phyloP scores from a whole-genome alignment of 2,797 vertebrate genomes.

The Ambastaia sidthimunki region DNA sequence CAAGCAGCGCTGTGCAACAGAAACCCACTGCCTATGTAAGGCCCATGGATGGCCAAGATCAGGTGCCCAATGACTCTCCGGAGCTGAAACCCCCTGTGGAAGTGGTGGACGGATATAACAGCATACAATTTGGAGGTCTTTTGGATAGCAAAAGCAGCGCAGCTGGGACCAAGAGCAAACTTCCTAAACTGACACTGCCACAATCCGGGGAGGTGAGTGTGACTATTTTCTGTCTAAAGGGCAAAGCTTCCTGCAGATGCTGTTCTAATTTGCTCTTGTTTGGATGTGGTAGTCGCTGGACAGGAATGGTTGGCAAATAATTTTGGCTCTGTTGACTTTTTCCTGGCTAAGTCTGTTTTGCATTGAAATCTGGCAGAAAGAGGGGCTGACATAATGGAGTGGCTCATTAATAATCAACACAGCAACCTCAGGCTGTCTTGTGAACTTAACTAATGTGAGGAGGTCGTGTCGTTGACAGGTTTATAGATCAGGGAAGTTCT shows the following conservation, averaged over 20 bases:
- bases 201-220: conserved; percentile 92
- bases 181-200: conserved; percentile 92
- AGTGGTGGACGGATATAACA: conserved; percentile 87
- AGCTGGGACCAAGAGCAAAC: conserved; percentile 86
- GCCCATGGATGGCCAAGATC: conserved; percentile 97
- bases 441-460: conserved; percentile 24
- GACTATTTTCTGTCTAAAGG: background rate
- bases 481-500: conserved; percentile 33
- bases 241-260: conserved; percentile 37
- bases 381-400: conserved; percentile 54
- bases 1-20: conserved; percentile 81
- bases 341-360: conserved; percentile 49
- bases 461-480: conserved; percentile 25
- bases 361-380: conserved; percentile 54
- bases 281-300: conserved; percentile 36
- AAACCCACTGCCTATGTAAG: conserved; percentile 97
- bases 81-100: conserved; percentile 86
- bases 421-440: conserved; percentile 46
- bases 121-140: conserved; percentile 82
- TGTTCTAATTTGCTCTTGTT: conserved; percentile 30
- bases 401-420: conserved; percentile 57
- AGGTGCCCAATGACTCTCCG: conserved; percentile 85
- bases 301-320: conserved; percentile 22
- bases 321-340: conserved; percentile 32
- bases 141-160: conserved; percentile 82